Base-by-base conservation (phyloP, 2,797 vertebrate genomes). In the Carduelis carduelis region DNA sequence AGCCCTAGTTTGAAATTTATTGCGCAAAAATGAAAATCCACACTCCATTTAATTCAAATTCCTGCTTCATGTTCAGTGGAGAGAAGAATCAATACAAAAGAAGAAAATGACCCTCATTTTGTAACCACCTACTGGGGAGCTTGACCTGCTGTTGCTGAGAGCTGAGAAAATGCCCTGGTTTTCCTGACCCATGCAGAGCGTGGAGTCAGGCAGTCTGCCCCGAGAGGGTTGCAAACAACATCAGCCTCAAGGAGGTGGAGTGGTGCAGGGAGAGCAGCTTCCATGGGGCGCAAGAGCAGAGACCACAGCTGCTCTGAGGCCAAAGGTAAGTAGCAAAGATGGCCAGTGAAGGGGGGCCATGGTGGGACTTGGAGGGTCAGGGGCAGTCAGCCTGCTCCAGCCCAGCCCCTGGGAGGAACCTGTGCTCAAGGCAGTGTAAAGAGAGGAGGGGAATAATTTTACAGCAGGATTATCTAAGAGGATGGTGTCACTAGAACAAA, bases 181-280 rank as follows among this genome's bases (percentile, higher is more conserved):
- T n/a, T 24, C 15, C 61, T 44, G 57, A n/a, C 19, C 22, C 1
- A 0, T 2, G 12, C 8, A 5, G 57, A 61, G n/a, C 1, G 0
- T 9, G 32, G n/a, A 57, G 41, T 21, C 41, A 15, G 49, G 49
- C 26, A 8, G 32, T 9, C 11, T 64, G 32, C 37, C 15, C 39
- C 0, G 0, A 44, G 47, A 71, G 59, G 39, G 56, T 28, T 84
- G 43, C 17, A 46, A 53, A 27, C 61, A 49, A 3, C 41, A 53
- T 44, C 5, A 4, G 17, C 50, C 70, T 84, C 0, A 1, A 52
- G 70, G 34, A 50, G 52, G 34, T 3, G 35, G 13, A 72, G 55
- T 3, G 0, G 17, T 1, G 3, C 56, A 26, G 14, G 12, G 5
- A 65, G 20, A 64, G 47, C 50, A 50, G 32, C 44, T 11, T 52